A percentile compares a stretch with the other conserved stretches of the same genome.
phyloP scores from a whole-genome alignment of 2,888 invertebrate species.

The Coelinius sp. region DNA sequence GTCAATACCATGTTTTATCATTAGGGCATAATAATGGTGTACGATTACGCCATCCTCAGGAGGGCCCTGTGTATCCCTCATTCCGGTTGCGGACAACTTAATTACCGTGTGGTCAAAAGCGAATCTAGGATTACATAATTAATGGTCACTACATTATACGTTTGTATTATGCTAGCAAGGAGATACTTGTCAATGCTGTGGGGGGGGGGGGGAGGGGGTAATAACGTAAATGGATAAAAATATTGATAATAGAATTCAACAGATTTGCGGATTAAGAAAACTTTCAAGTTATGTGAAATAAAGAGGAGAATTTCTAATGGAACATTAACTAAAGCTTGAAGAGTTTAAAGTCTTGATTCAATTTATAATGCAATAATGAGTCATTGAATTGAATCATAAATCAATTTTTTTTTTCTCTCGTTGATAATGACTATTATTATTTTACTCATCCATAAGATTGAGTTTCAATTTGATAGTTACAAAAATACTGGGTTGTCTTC shows the following conservation, averaged over 20 bases:
- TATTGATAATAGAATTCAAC: too few species aligned
- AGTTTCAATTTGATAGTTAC: neutral
- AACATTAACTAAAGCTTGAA: neutral
- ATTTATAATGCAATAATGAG: neutral
- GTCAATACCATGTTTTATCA: slow-evolving; percentile 38
- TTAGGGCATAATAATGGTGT: slow-evolving; percentile 31
- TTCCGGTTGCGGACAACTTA: slow-evolving; percentile 42
- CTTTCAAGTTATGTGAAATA: neutral
- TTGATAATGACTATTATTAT: neutral
- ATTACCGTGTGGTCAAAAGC: slow-evolving; percentile 45
- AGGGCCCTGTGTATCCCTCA: neutral
- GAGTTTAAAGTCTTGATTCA: neutral
- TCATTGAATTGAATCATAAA: neutral
- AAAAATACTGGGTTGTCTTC: too few species aligned
- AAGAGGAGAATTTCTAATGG: neutral
- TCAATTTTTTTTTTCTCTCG: neutral
- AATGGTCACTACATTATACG: slow-evolving; percentile 34
- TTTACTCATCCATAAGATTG: neutral
- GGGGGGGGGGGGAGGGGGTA: too few species aligned
- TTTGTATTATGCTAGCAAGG: neutral
- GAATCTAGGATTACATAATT: slow-evolving; percentile 48
- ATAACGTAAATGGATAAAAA: too few species aligned
- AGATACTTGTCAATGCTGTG: neutral
- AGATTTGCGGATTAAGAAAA: neutral
- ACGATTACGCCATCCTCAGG: slow-evolving; percentile 8